Evolutionary conservation across 2,113 vertebrate species (phyloP).

Genomic region (Asarcornis scutulata): DNA sequence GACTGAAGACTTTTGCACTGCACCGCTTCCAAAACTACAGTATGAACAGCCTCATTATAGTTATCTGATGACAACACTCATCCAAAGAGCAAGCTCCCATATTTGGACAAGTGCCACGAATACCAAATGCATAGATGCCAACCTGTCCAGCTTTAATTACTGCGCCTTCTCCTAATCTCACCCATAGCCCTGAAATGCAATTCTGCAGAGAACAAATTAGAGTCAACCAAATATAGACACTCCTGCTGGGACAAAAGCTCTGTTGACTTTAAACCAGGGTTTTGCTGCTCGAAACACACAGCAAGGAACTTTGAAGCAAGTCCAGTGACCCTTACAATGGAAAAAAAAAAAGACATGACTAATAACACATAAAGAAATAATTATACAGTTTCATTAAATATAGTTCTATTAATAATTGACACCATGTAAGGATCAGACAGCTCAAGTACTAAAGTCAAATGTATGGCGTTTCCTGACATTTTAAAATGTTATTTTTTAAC

Average conservation of each 20-base stretch:
- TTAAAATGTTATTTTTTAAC: not conserved
- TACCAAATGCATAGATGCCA: constrained; percentile 30
- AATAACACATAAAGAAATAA: not conserved
- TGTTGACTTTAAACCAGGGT: not conserved
- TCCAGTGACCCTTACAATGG: not conserved
- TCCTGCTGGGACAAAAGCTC: constrained; percentile 2
- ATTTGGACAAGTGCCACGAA: constrained; percentile 35
- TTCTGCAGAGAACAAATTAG: constrained; percentile 1
- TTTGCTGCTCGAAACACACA: not conserved
- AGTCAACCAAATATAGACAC: not conserved
- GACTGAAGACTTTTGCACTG: constrained; percentile 23
- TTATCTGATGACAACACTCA: constrained; percentile 32
- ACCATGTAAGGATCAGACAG: not conserved
- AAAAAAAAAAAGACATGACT: not conserved
- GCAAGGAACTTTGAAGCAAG: not conserved
- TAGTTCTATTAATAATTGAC: not conserved
- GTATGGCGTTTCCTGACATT: not conserved
- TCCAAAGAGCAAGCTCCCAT: constrained; percentile 39
- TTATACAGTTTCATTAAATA: not conserved
- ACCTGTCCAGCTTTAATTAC: not conserved
- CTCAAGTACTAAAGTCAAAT: not conserved
- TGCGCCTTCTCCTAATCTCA: not conserved
- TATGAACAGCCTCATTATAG: not conserved
- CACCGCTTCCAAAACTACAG: constrained; percentile 3
- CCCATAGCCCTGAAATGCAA: not conserved